Base-by-base conservation (phyloP, 2,797 vertebrate genomes). In the Poecile montanus region DNA sequence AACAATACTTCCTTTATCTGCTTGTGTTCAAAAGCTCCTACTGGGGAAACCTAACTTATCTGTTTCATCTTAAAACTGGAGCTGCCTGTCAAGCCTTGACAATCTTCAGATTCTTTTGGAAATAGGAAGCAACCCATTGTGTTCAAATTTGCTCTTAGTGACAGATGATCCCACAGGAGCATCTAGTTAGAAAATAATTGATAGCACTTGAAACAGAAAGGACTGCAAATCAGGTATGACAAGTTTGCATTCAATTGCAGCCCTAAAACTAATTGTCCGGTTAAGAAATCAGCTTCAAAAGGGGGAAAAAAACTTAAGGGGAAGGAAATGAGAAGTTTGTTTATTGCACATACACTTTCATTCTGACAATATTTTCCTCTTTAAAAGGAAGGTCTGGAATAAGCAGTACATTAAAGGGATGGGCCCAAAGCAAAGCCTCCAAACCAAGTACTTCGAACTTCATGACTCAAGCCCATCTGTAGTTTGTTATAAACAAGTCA, bases 71-170 rank as follows among this genome's bases (percentile, higher is more conserved):
- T 93, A 58, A 97, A 95, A 93, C 82, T 45, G 32, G 85, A 94
- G 85, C 83, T 88, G 91, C 84, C 95, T 78, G 86, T 94, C 96
- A 94, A 93, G 66, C 90, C 82, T 75, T 93, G 53, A 95, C 95
- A 94, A 94, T 90, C 92, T 67, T 96, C 91, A 89, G 84, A 95
- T 93, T 93, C 95, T 95, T 97, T 91, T 95, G 88, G 94, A 94
- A 97, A 94, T 88, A 96, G 97, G 97, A 97, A 98, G 95, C 90
- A 95, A 91, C 93, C 92, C 78, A 96, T 97, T 96, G 96, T 95
- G 92, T 89, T 97, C 91, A 83, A 94, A 96, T 93, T 92, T 87
- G 83, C 95, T 96, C 93, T 93, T 88, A 60, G 83, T 96, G 95
- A 96, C 89, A 63, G 95, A 90, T 93, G 91, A 97, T 95, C 96